Evolutionary conservation across 2,888 invertebrate genomes (phyloP).

Genomic region (Tipula unca): DNA sequence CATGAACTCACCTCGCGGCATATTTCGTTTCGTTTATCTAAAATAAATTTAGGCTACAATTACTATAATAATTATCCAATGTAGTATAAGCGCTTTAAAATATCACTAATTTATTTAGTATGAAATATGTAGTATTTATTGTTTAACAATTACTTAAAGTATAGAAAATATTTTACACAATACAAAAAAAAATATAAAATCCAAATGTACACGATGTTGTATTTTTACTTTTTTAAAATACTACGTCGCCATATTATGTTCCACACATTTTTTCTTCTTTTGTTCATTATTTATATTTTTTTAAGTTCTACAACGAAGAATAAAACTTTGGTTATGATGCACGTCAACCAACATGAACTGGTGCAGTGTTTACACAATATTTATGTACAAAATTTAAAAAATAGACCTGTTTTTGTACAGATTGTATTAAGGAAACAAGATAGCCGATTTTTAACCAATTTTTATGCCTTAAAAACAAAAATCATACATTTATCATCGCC

Average conservation of each 20-base stretch:
- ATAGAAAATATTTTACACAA: neutral
- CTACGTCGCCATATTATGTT: constrained; percentile 15
- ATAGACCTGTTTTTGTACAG: too few relatives aligned
- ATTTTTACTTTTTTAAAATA: neutral
- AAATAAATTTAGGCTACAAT: neutral
- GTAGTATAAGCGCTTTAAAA: neutral
- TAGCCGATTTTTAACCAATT: too few relatives aligned
- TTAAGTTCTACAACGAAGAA: neutral
- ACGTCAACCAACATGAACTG: neutral
- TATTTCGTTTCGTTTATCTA: neutral
- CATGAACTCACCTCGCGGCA: constrained; percentile 15
- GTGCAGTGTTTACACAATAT: too few relatives aligned
- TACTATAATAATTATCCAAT: neutral
- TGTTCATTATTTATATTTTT: neutral
- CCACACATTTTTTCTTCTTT: neutral
- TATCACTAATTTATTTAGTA: neutral
- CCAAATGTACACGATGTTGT: neutral
- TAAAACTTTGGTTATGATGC: neutral
- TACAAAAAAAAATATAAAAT: neutral
- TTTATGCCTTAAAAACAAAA: too few relatives aligned
- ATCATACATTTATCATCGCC: too few relatives aligned
- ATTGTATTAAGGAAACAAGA: too few relatives aligned
- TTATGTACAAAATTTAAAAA: too few relatives aligned
- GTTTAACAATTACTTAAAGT: neutral
- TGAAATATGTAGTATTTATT: neutral